Evolutionary conservation across 2,113 vertebrate genomes (phyloP).

Genomic region (Archilochus colubris): DNA sequence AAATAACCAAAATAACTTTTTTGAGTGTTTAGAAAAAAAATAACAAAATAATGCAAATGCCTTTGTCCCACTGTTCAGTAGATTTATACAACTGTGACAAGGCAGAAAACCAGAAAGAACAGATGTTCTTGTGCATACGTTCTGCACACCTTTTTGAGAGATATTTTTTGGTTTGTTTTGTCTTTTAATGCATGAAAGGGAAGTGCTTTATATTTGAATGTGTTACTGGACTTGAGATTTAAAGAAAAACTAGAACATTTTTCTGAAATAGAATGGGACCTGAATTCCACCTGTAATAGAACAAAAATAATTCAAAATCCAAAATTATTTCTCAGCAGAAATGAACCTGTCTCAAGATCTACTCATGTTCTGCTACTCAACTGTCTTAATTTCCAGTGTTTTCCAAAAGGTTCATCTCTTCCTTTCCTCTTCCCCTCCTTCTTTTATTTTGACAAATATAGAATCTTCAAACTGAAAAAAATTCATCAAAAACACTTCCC

Average conservation of each 20-base stretch:
- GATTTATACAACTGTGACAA: background rate
- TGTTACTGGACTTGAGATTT: background rate
- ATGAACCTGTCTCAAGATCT: background rate
- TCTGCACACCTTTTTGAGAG: background rate
- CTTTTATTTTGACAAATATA: background rate
- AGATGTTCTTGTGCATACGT: background rate
- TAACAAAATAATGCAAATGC: background rate
- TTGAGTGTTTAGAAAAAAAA: too few relatives aligned
- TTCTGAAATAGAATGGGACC: background rate
- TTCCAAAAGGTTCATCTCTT: background rate
- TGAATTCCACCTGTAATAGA: background rate
- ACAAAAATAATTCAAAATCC: accelerated
- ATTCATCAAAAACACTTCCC: background rate
- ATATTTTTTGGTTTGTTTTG: background rate
- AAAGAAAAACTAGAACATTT: background rate
- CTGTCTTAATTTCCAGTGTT: background rate
- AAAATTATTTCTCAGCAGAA: background rate
- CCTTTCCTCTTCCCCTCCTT: background rate
- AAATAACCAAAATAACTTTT: background rate
- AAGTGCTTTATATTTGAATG: background rate
- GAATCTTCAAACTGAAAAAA: background rate
- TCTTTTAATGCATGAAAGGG: background rate
- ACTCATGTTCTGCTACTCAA: background rate
- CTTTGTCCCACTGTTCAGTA: background rate
- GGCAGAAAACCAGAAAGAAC: background rate